Percentiles rank a stretch among this genome's conserved stretches.
Evolutionary conservation across 2,797 vertebrate species (phyloP).

Genomic region (Gobionotothen gibberifrons): DNA sequence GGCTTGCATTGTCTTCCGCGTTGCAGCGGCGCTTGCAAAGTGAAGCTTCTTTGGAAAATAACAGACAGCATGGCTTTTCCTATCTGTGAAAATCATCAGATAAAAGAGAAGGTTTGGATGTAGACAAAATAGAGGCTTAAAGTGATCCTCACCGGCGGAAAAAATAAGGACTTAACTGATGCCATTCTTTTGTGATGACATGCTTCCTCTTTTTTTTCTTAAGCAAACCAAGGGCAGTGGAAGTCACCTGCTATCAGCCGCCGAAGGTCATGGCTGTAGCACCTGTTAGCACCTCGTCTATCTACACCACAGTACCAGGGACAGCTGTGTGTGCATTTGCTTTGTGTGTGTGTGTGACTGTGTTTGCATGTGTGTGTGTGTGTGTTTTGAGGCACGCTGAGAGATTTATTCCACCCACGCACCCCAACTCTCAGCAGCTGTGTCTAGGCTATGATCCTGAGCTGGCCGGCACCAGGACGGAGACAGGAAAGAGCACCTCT

Average conservation of each 20-base stretch:
- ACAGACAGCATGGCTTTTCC: constrained; percentile 60
- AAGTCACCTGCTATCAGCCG: constrained; percentile 83
- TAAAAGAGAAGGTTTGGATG: constrained; percentile 68
- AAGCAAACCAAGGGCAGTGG: constrained; percentile 79
- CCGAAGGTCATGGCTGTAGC: constrained; percentile 78
- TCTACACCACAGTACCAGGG: constrained; percentile 80
- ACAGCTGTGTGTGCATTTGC: constrained; percentile 81
- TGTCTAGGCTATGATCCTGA: constrained; percentile 73
- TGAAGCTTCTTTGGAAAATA: constrained; percentile 63
- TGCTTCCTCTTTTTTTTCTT: constrained; percentile 74
- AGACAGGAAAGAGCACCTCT: constrained; percentile 74
- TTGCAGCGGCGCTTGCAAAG: constrained; percentile 38
- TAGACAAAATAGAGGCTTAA: constrained; percentile 81
- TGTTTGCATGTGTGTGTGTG: too few species aligned
- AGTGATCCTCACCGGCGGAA: constrained; percentile 51
- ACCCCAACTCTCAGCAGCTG: constrained; percentile 84
- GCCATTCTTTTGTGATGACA: constrained; percentile 76
- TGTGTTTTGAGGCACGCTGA: constrained; percentile 73
- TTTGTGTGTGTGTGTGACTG: constrained; percentile 21
- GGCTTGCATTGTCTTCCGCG: constrained; percentile 53
- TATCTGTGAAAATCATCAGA: constrained; percentile 75
- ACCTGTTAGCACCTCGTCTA: constrained; percentile 86
- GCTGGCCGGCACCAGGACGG: constrained; percentile 72
- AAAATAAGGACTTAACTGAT: constrained; percentile 58
- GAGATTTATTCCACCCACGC: constrained; percentile 81